Conservation (phyloP, 2,888 invertebrate species). For the Muscina levida region DNA sequence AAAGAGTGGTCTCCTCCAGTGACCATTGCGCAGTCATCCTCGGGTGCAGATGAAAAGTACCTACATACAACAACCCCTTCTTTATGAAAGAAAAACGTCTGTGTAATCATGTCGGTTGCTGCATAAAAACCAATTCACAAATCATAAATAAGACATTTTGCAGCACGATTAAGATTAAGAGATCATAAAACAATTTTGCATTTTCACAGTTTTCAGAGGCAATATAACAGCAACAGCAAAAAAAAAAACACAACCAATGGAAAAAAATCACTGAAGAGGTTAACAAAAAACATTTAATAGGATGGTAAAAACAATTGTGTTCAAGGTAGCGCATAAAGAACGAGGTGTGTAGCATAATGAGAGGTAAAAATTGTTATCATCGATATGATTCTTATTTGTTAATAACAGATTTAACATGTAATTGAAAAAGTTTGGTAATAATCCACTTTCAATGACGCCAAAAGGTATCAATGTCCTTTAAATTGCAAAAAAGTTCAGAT, state of each 20-base stretch:
- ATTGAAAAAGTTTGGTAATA: no score
- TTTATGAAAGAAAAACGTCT: conserved; percentile 69
- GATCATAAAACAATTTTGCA: conserved; percentile 68
- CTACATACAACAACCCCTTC: no score
- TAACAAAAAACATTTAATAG: conserved; percentile 47
- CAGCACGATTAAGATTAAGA: conserved; percentile 67
- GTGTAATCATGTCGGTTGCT: conserved; percentile 73
- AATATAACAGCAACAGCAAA: conserved; percentile 26
- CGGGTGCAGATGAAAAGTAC: conserved; percentile 19
- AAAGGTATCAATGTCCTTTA: no score
- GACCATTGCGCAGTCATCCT: conserved; percentile 27
- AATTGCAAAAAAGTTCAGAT: no score
- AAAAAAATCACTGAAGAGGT: conserved; percentile 21
- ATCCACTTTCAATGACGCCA: no score
- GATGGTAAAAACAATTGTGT: conserved; percentile 55
- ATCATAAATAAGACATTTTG: conserved; percentile 77
- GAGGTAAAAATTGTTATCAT: no score
- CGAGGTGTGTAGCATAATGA: not conserved
- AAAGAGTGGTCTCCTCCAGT: conserved; percentile 10
- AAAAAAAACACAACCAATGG: conserved; percentile 20
- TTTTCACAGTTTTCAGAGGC: conserved; percentile 62
- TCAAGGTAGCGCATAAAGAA: conserved; percentile 14
- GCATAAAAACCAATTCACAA: conserved; percentile 77
- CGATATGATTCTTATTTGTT: no score
- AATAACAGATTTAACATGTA: no score